phyloP scores from a whole-genome alignment of 1,140 invertebrate genomes.

The Globodera ellingtonae region DNA sequence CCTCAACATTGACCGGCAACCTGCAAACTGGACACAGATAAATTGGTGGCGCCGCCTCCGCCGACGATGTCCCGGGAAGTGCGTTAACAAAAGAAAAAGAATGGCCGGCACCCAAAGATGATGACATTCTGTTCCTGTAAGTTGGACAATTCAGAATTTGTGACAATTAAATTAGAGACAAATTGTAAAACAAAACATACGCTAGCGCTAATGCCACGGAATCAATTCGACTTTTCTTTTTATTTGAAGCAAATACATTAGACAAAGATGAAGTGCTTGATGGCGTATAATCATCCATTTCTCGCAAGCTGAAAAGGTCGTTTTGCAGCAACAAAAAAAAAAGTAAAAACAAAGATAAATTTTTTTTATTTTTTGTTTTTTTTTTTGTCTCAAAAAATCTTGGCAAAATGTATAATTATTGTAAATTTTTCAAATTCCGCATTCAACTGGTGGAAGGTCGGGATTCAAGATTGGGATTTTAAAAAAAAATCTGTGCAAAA shows the following conservation, averaged over 20 bases:
- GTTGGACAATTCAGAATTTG: not conserved
- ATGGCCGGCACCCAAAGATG: not conserved
- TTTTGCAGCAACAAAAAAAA: too few relatives aligned
- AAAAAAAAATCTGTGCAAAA: too few relatives aligned
- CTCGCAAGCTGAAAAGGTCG: not conserved
- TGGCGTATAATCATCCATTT: not conserved
- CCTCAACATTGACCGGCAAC: not conserved
- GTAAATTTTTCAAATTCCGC: too few relatives aligned
- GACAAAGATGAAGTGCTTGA: not conserved
- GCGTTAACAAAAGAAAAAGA: not conserved
- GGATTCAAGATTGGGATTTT: too few relatives aligned
- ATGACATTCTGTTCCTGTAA: not conserved
- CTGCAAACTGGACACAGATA: conserved; percentile 7
- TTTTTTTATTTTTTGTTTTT: too few relatives aligned
- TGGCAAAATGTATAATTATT: too few relatives aligned
- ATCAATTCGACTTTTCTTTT: conserved; percentile 15
- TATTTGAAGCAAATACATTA: not conserved
- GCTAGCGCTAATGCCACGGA: not conserved
- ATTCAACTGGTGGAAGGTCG: too few relatives aligned
- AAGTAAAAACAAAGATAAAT: too few relatives aligned
- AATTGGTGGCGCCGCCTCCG: not conserved
- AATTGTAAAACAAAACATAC: not conserved
- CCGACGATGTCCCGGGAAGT: not conserved
- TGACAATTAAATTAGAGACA: too few relatives aligned
- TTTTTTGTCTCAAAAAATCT: too few relatives aligned